These are phyloP conservation scores for Pyrocephalus nanus DNA, from an alignment of 2,797 vertebrate species.

Conservation along the genomic window DNA sequence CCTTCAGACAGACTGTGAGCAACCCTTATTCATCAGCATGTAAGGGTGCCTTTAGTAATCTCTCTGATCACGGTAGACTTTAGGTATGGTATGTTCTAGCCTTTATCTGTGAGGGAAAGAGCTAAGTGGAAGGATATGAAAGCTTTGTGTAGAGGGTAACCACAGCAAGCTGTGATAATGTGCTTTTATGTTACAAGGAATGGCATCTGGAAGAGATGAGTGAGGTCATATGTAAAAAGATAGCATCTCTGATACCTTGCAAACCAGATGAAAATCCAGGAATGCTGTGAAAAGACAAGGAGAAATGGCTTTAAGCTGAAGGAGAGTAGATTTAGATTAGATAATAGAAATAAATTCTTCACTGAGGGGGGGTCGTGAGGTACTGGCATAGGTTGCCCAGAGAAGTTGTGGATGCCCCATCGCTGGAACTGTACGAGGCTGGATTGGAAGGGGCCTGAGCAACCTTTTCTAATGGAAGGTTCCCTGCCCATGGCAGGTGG, in stretches of 20 bases:
- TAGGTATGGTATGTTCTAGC: neutral
- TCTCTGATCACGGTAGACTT: neutral
- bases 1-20: neutral
- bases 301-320: neutral
- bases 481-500: neutral
- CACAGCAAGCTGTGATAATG: neutral
- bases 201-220: neutral
- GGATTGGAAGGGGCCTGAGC: neutral
- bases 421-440: neutral
- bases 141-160: neutral
- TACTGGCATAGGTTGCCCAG: neutral
- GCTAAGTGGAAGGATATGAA: neutral
- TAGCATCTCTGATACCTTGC: neutral
- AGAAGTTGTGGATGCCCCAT: neutral
- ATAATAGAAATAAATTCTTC: neutral
- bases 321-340: neutral
- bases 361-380: neutral
- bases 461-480: neutral
- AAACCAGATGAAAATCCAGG: neutral
- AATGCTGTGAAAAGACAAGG: neutral
- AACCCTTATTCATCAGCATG: neutral
- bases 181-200: neutral
- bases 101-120: neutral
- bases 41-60: neutral
- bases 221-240: neutral